Conservation (phyloP, 2,888 invertebrate genomes). For the Conus canariensis region DNA sequence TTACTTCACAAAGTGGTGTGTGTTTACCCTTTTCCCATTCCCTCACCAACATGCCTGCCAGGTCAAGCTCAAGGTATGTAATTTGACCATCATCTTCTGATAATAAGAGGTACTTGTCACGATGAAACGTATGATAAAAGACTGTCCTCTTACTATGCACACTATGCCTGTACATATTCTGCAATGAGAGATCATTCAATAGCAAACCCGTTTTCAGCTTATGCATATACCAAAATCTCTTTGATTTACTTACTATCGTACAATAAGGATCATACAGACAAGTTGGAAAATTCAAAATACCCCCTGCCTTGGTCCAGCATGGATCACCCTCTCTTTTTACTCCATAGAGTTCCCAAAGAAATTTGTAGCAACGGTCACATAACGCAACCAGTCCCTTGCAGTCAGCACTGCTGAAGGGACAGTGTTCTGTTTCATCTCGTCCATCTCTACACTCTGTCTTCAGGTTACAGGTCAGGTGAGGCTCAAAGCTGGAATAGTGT, state of each 20-base stretch:
- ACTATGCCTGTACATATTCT: not conserved
- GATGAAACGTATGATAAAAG: not conserved
- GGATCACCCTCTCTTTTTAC: not conserved
- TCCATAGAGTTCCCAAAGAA: not conserved
- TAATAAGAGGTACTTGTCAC: not conserved
- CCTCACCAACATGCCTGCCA: not conserved
- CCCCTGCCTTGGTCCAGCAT: not conserved
- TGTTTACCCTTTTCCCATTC: not conserved
- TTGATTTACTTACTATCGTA: not conserved
- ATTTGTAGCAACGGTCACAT: not conserved
- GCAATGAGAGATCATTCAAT: not conserved
- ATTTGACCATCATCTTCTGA: not conserved
- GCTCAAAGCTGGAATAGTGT: not conserved
- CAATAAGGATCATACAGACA: not conserved
- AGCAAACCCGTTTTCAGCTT: not conserved
- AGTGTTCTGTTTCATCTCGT: slow-evolving; percentile 20
- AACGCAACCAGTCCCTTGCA: not conserved
- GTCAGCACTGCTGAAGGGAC: not conserved
- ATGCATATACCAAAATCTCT: not conserved
- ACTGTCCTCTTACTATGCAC: not conserved
- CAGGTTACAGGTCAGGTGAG: not conserved
- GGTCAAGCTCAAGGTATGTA: no score
- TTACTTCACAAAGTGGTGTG: not conserved
- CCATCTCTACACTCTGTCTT: not conserved
- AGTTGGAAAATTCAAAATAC: not conserved